Evolutionary conservation across 2,888 invertebrate species (phyloP).

Genomic region (Drosophila niveifrons): DNA sequence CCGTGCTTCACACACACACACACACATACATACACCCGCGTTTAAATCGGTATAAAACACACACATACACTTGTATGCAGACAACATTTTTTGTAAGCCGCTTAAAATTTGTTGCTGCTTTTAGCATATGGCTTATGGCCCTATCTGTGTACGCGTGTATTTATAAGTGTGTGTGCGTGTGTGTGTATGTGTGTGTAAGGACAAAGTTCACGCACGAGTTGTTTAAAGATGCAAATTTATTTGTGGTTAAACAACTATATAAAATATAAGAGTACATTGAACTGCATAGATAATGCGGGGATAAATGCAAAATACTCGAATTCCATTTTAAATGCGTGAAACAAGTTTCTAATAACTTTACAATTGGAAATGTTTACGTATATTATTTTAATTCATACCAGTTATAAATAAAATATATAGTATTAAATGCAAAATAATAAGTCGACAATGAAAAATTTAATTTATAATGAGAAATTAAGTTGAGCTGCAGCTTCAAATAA

Average conservation of each 20-base stretch:
- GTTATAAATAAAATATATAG: conserved; percentile 13
- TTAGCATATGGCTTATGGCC: conserved; percentile 56
- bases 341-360: conserved; percentile 21
- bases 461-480: conserved; percentile 12
- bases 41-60: conserved; percentile 54
- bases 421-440: conserved; percentile 3
- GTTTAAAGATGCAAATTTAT: conserved; percentile 68
- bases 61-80: conserved; percentile 26
- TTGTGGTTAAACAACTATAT: conserved; percentile 44
- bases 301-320: conserved; percentile 11
- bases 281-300: conserved; percentile 39
- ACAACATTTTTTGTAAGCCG: conserved; percentile 61
- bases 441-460: conserved; percentile 3
- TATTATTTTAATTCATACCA: not conserved
- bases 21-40: conserved; percentile 5
- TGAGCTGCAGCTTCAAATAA: not conserved
- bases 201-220: conserved; percentile 63
- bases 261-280: conserved; percentile 29
- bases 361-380: conserved; percentile 15
- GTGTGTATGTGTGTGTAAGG: conserved; percentile 26
- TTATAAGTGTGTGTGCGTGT: conserved; percentile 1
- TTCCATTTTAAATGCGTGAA: conserved; percentile 13
- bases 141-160: not conserved
- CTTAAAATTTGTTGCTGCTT: conserved; percentile 53
- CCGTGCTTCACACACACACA: conserved; percentile 13